A percentile compares a stretch with the other conserved stretches of the same genome.
phyloP scores from a whole-genome alignment of 2,113 vertebrate genomes.

The Ibidorhyncha struthersii region DNA sequence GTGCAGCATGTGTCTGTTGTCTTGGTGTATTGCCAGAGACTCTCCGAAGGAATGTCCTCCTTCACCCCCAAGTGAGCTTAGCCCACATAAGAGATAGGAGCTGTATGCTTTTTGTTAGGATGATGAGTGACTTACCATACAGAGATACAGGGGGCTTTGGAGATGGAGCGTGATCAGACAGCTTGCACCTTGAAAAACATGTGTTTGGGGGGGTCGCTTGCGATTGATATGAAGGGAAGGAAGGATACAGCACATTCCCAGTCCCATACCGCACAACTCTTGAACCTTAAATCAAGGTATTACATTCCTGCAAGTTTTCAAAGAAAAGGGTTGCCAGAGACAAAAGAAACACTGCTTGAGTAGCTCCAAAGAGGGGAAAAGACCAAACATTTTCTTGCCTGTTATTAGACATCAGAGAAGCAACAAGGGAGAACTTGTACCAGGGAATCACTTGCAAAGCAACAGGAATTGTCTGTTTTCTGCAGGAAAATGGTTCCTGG shows the following conservation, averaged over 20 bases:
- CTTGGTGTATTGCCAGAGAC: not conserved
- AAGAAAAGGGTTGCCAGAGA: not conserved
- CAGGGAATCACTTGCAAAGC: not conserved
- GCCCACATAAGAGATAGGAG: fast-evolving
- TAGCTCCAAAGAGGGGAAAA: not conserved
- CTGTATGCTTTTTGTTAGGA: not conserved
- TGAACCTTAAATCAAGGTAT: not conserved
- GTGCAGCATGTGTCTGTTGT: fast-evolving
- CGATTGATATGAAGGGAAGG: not conserved
- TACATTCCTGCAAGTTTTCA: not conserved
- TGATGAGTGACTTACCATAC: not conserved
- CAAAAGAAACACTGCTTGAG: not conserved
- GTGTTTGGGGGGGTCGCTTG: not conserved
- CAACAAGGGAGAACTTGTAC: not conserved
- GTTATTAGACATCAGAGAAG: not conserved
- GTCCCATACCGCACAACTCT: not conserved
- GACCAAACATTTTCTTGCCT: not conserved
- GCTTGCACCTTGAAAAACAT: not conserved
- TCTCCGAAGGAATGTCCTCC: not conserved
- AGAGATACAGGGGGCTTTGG: not conserved
- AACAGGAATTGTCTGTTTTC: not conserved
- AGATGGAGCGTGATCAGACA: not conserved
- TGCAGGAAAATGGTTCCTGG: not conserved
- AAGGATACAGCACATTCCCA: not conserved
- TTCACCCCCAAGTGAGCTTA: not conserved